A percentile compares a stretch with the other conserved stretches of the same genome.
phyloP scores from a whole-genome alignment of 1,140 invertebrate species.

The Zaprionus inermis region DNA sequence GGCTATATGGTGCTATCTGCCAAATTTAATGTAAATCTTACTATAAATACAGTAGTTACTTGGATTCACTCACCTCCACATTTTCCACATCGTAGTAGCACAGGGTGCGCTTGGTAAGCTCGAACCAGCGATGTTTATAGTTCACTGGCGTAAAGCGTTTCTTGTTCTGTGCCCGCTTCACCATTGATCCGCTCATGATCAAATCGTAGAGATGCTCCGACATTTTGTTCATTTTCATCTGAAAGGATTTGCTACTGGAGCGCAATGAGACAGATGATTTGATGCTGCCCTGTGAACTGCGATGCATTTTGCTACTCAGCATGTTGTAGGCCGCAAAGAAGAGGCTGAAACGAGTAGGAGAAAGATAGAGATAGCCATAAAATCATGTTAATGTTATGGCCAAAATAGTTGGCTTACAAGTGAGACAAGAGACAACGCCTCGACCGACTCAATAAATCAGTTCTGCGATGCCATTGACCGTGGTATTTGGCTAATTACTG shows the following conservation, averaged over 20 bases:
- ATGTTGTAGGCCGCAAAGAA: constrained; percentile 24
- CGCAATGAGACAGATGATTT: constrained; percentile 64
- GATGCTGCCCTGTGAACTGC: constrained; percentile 67
- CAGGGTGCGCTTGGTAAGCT: constrained; percentile 89
- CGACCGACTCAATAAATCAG: constrained; percentile 52
- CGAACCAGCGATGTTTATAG: constrained; percentile 93
- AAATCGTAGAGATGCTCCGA: constrained; percentile 77
- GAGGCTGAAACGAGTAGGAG: constrained; percentile 15
- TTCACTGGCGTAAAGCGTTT: constrained; percentile 93
- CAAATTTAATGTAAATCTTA: no score
- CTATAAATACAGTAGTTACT: no score
- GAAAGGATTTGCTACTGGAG: constrained; percentile 77
- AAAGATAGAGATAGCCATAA: constrained; percentile 19
- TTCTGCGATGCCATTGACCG: constrained; percentile 59
- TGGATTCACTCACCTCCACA: constrained; percentile 87
- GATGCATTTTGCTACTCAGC: constrained; percentile 62
- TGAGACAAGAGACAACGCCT: constrained; percentile 46
- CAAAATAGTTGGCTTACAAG: constrained; percentile 68
- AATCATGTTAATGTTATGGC: constrained; percentile 42
- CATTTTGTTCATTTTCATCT: constrained; percentile 79
- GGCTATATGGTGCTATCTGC: no score
- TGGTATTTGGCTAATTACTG: constrained; percentile 61
- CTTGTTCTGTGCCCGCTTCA: constrained; percentile 94
- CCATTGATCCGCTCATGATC: constrained; percentile 90
- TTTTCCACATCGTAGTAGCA: constrained; percentile 92